Evolutionary conservation across 1,140 invertebrate genomes (phyloP).

Genomic region (Leptestheria dahalacensis): DNA sequence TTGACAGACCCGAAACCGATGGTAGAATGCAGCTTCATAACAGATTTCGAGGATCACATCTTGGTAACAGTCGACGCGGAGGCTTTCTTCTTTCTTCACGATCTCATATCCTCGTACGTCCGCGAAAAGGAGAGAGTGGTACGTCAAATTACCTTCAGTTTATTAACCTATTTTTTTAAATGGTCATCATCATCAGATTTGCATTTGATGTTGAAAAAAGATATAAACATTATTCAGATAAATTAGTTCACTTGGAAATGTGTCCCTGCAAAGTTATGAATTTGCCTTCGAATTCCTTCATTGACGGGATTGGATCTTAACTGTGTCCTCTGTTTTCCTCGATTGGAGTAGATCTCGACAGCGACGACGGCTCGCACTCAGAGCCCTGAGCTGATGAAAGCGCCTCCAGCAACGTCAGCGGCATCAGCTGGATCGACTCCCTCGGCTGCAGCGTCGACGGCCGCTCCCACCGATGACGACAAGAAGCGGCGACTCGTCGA

Average conservation of each 20-base stretch:
- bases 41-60: conserved; percentile 96
- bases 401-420: background rate
- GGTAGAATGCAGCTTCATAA: conserved; percentile 92
- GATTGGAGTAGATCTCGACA: background rate
- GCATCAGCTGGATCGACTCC: background rate
- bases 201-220: background rate
- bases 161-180: background rate
- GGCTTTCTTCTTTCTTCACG: conserved; percentile 92
- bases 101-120: conserved; percentile 88
- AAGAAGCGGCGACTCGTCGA: conserved; percentile 22
- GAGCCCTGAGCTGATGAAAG: conserved; percentile 13
- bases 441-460: background rate
- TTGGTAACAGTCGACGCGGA: conserved; percentile 96
- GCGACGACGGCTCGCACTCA: conserved; percentile 2
- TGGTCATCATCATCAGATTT: background rate
- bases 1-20: conserved; percentile 36
- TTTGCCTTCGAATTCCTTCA: no score
- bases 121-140: conserved; percentile 78
- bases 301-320: no score
- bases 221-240: no score
- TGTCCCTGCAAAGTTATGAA: no score
- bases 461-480: conserved; percentile 5
- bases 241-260: no score
- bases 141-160: conserved; percentile 13
- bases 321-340: background rate